These are phyloP conservation scores for Salmo trutta DNA, from an alignment of 2,797 vertebrate species.

Conservation along the genomic window DNA sequence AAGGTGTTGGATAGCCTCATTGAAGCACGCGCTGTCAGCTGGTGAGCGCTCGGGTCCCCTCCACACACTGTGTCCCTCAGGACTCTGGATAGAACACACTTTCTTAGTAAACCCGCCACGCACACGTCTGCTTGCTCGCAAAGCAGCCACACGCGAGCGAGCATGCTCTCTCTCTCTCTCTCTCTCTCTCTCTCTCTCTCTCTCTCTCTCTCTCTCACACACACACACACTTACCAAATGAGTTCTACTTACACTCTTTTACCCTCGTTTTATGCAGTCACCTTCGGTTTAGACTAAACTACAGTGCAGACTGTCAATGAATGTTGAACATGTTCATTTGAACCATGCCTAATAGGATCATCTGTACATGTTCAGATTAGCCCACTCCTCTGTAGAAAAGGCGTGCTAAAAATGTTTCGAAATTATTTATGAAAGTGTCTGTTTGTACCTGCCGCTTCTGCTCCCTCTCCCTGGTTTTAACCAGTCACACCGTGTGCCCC, in stretches of 20 bases:
- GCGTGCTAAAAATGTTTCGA: conserved; percentile 34
- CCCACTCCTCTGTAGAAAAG: neutral
- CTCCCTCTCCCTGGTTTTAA: conserved; percentile 53
- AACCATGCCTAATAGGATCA: too few species aligned
- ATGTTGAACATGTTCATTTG: too few species aligned
- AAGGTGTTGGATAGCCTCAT: conserved; percentile 87
- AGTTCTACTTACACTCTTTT: neutral
- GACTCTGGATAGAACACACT: conserved; percentile 76
- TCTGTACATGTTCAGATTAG: neutral
- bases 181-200: neutral
- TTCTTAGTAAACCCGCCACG: conserved; percentile 60
- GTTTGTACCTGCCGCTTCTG: conserved; percentile 52
- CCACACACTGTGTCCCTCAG: conserved; percentile 82
- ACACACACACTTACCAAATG: conserved; percentile 4
- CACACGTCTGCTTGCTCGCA: conserved; percentile 15
- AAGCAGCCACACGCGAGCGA: conserved; percentile 21
- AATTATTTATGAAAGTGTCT: conserved; percentile 70
- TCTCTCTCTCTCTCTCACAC: neutral
- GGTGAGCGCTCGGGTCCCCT: conserved; percentile 91
- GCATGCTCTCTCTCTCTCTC: neutral
- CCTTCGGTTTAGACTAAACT: neutral
- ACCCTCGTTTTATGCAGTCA: too few species aligned
- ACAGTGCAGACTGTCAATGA: too few species aligned
- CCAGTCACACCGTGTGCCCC: conserved; percentile 63
- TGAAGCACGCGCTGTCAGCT: conserved; percentile 97